These are phyloP conservation scores for Hormaphis cornu DNA, from an alignment of 1,140 invertebrate species.

Conservation along the genomic window DNA sequence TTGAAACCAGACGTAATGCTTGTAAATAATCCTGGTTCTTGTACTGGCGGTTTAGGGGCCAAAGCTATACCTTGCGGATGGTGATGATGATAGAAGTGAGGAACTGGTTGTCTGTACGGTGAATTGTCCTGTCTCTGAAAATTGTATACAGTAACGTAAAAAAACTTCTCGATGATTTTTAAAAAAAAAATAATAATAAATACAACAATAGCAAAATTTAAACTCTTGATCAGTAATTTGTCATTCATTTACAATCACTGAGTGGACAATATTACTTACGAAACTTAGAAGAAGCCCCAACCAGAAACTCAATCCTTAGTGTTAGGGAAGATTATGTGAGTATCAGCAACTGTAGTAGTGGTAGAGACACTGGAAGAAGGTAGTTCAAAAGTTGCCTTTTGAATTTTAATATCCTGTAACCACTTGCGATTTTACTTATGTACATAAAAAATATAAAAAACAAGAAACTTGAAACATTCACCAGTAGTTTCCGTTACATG, in stretches of 20 bases:
- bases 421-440: slow-evolving; percentile 16
- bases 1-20: slow-evolving; percentile 66
- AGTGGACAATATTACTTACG: slow-evolving; percentile 13
- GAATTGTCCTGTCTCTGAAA: slow-evolving; percentile 39
- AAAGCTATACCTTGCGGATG: slow-evolving; percentile 42
- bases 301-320: background rate
- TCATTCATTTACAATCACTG: background rate
- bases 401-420: background rate
- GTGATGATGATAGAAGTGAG: slow-evolving; percentile 40
- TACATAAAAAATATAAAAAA: background rate
- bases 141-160: slow-evolving; percentile 21
- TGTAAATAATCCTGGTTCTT: slow-evolving; percentile 53
- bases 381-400: background rate
- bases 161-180: slow-evolving; percentile 6
- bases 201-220: slow-evolving; percentile 38
- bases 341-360: background rate
- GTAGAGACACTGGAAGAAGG: background rate
- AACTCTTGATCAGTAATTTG: background rate
- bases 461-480: background rate
- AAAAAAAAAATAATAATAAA: slow-evolving; percentile 40
- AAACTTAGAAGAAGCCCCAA: background rate
- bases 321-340: slow-evolving; percentile 10
- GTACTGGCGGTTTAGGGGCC: slow-evolving; percentile 40
- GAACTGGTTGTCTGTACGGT: slow-evolving; percentile 39
- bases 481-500: background rate